Conservation (phyloP, 1,140 invertebrate genomes). For the Carcinoscorpius rotundicauda region DNA sequence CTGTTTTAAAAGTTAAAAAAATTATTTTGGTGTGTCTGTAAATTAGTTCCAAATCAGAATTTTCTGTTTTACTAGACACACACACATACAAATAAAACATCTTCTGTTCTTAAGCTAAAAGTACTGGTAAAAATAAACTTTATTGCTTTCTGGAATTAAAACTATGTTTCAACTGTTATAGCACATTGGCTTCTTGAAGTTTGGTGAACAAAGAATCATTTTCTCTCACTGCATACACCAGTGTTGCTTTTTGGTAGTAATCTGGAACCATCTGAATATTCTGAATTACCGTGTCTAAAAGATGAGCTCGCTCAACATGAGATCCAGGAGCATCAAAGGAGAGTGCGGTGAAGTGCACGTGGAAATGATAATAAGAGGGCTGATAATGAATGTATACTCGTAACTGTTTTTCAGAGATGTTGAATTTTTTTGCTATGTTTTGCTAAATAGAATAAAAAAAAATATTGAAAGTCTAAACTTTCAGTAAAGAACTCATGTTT, state of each 20-base stretch:
- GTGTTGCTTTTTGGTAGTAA: constrained; percentile 69
- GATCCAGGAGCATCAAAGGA: constrained; percentile 64
- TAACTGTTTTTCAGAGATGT: constrained; percentile 52
- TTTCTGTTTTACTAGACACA: too few relatives aligned
- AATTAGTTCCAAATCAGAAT: too few relatives aligned
- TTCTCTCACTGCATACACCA: constrained; percentile 39
- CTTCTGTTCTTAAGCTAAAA: too few relatives aligned
- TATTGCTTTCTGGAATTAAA: too few relatives aligned
- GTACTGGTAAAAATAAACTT: too few relatives aligned
- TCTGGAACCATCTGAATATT: constrained; percentile 69
- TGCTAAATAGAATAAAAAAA: constrained; percentile 39
- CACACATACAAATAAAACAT: too few relatives aligned
- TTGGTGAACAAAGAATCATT: constrained; percentile 9
- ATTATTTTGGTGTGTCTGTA: too few relatives aligned
- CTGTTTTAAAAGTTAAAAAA: too few relatives aligned
- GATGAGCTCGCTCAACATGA: constrained; percentile 66
- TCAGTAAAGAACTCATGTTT: too few relatives aligned
- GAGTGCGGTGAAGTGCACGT: constrained; percentile 83
- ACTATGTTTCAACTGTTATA: too few relatives aligned
- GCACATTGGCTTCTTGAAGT: background rate
- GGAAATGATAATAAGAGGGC: constrained; percentile 92
- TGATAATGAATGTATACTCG: constrained; percentile 86
- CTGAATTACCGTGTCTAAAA: constrained; percentile 75
- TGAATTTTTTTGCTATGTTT: constrained; percentile 66
- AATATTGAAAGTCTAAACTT: too few relatives aligned